A percentile compares a stretch with the other conserved stretches of the same genome.
Conservation (phyloP, 2,888 invertebrate species). For the Apamea sordens region DNA sequence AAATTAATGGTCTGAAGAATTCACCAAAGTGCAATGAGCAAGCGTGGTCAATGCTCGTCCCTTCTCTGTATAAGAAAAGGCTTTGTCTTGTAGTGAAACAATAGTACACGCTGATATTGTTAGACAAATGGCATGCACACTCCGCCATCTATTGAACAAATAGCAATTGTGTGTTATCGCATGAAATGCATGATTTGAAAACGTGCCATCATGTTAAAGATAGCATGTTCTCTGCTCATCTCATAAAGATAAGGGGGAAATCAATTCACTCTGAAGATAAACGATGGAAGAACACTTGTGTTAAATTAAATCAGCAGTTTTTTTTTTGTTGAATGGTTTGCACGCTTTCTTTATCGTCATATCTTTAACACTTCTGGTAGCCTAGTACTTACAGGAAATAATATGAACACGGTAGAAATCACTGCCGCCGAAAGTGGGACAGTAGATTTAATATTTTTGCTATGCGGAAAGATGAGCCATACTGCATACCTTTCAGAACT, state of each 20-base stretch:
- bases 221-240: constrained; percentile 22
- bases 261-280: constrained; percentile 38
- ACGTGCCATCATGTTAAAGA: constrained; percentile 33
- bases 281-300: constrained; percentile 13
- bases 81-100: background rate
- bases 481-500: background rate
- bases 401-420: background rate
- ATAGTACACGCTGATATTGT: background rate
- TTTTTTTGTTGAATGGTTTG: constrained; percentile 5
- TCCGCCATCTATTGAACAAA: constrained; percentile 21
- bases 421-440: background rate
- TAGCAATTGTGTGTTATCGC: constrained; percentile 33
- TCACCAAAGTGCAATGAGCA: background rate
- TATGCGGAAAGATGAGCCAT: background rate
- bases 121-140: background rate
- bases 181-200: constrained; percentile 34
- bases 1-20: background rate
- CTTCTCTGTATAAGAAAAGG: background rate
- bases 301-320: constrained; percentile 45
- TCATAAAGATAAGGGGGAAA: constrained; percentile 38
- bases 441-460: background rate
- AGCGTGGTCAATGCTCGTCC: background rate
- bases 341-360: background rate
- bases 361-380: constrained; percentile 27
- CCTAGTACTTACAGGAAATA: constrained; percentile 23